Evolutionary conservation across 2,888 invertebrate genomes (phyloP).

Genomic region (Amorpha juglandis): DNA sequence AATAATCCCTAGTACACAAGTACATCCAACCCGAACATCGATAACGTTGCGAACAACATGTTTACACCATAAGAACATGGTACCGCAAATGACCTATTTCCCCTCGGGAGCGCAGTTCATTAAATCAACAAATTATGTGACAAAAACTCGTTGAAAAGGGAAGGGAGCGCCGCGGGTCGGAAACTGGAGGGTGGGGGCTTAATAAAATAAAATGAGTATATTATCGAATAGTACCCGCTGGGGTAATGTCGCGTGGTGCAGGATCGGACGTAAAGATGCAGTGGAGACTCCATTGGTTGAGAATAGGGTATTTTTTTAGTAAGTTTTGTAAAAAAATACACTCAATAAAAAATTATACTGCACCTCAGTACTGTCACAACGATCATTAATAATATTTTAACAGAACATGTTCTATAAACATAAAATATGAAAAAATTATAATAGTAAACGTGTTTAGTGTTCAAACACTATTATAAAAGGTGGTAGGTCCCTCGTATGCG

Average conservation of each 20-base stretch:
- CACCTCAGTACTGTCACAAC: too few relatives aligned
- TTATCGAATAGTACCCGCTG: conserved; percentile 71
- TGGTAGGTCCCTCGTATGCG: too few relatives aligned
- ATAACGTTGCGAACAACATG: background rate
- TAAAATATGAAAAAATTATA: too few relatives aligned
- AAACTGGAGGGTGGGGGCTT: conserved; percentile 52
- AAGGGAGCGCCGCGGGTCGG: conserved; percentile 49
- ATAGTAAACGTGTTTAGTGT: too few relatives aligned
- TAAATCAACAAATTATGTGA: conserved; percentile 76
- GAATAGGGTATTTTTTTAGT: background rate
- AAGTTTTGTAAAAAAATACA: too few relatives aligned
- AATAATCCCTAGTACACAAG: background rate
- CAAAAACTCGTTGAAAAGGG: conserved; percentile 64
- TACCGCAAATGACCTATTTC: conserved; percentile 40
- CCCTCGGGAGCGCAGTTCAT: conserved; percentile 56
- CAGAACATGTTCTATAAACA: too few relatives aligned
- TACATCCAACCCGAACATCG: background rate
- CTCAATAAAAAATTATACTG: too few relatives aligned
- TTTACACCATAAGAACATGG: conserved; percentile 17
- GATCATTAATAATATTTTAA: too few relatives aligned
- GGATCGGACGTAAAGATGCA: conserved; percentile 14
- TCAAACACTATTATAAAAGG: too few relatives aligned
- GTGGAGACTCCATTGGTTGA: conserved; percentile 11
- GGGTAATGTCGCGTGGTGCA: conserved; percentile 64
- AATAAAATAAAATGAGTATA: conserved; percentile 78